Evolutionary conservation across 2,113 vertebrate species (phyloP), one percentile per base, ranked within the genome.

Genomic region (Syngnathoides biaculeatus): DNA sequence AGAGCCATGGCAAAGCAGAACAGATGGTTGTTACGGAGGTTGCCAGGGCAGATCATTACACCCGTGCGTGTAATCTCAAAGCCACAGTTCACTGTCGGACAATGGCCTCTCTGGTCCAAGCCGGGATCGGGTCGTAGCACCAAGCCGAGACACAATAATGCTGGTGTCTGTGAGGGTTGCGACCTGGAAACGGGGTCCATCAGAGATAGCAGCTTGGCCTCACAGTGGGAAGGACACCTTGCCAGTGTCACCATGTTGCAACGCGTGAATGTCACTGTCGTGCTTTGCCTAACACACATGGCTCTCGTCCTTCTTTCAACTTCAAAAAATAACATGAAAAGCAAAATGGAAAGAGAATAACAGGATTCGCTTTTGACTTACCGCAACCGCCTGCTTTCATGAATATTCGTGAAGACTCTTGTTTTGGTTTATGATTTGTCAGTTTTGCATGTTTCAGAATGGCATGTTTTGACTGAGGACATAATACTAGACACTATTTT

Each of bases 101-200:
- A 88, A 92, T 89, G 86, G 88, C 85, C 78, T 68, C 22, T 79
- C 73, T 75, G 68, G 77, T 79, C 82, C 79, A 79, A 82, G 61
- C 80, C 72, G 42, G 83, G 71, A 80, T 61, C 63, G 72, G 77
- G 72, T 56, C 61, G 85, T 77, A 87, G 89, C 88, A 87, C 86
- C 90, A 90, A 89, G 88, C 89, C 86, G 90, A 87, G 90, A 89
- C 89, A 87, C 89, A 92, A 92, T 92, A 92, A 92, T 90, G 84
- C 86, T 72, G 75, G 84, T 86, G 90, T 89, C 84, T 80, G 89
- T 87, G 87, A 90, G 90, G 90, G 91, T 90, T 92, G 89, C 84
- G 91, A 92, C 91, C 92, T 92, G 89, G 89, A 92, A 92, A 89
- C 83, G 69, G 71, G 73, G 81, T 75, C 84, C 77, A 80, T 84